Percentiles rank a stretch among this genome's conserved stretches.
Conservation (phyloP, 2,113 vertebrate genomes). For the Trichechus manatus region DNA sequence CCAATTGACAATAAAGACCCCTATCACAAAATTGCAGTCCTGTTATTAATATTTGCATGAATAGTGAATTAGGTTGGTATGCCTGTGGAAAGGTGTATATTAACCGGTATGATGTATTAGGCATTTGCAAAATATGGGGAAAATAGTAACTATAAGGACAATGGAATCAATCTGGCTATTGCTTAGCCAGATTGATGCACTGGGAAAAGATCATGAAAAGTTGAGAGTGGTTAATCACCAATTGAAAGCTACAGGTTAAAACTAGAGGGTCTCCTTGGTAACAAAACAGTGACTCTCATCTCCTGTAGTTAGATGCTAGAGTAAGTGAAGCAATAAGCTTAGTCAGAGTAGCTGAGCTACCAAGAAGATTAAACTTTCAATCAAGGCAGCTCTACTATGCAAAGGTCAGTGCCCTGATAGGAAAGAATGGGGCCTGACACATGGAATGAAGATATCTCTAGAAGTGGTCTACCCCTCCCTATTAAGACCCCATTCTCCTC, state of each 20-base stretch:
- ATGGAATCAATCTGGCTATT: neutral
- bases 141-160: conserved; percentile 25
- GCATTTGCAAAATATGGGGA: conserved; percentile 13
- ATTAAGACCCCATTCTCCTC: neutral
- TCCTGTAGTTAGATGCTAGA: neutral
- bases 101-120: neutral
- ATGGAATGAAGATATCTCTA: neutral
- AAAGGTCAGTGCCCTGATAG: neutral
- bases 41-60: conserved; percentile 21
- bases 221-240: neutral
- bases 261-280: neutral
- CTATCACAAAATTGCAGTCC: neutral
- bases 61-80: neutral
- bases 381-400: neutral
- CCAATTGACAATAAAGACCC: neutral
- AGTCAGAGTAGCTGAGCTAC: neutral
- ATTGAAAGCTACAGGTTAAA: conserved; percentile 24
- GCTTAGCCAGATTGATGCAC: neutral
- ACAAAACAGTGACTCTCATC: neutral
- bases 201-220: conserved; percentile 33
- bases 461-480: neutral
- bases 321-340: conserved; percentile 47
- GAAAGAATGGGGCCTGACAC: conserved; percentile 13
- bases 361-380: neutral
- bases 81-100: neutral